Conservation (phyloP, 2,888 invertebrate species). For the Eupithecia subumbrata region DNA sequence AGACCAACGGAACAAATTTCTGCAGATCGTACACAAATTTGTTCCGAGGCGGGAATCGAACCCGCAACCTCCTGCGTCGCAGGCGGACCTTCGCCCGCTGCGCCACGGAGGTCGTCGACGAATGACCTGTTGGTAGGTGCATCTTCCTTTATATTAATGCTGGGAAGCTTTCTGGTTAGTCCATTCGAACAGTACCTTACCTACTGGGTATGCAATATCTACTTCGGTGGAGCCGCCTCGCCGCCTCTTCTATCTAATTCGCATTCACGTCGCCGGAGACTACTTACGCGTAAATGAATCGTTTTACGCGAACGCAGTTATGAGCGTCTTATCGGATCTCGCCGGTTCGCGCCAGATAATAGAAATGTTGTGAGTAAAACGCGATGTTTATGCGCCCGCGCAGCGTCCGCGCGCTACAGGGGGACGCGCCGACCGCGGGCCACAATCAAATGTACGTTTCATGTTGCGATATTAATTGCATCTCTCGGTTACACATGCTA, state of each 20-base stretch:
- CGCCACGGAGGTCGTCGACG: no score
- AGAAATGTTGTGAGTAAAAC: conserved; percentile 59
- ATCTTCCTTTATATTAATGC: neutral
- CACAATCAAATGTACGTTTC: neutral
- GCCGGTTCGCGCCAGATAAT: conserved; percentile 55
- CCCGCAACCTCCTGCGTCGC: no score
- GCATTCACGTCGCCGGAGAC: conserved; percentile 48
- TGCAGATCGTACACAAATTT: no score
- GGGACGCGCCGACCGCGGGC: neutral
- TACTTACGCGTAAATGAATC: conserved; percentile 56
- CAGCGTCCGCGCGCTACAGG: neutral
- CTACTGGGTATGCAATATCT: conserved; percentile 17
- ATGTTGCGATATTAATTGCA: conserved; percentile 12
- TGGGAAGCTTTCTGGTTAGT: neutral
- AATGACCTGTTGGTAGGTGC: conserved; percentile 2
- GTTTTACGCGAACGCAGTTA: conserved; percentile 45
- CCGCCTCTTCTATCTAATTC: neutral
- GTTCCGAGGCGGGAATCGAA: no score
- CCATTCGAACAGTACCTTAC: conserved; percentile 5
- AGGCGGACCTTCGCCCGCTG: no score
- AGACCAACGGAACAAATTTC: no score
- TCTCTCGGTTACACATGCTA: conserved; percentile 11
- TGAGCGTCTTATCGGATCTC: conserved; percentile 49
- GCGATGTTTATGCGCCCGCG: conserved; percentile 48
- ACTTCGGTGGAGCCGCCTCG: conserved; percentile 33